A percentile compares a stretch with the other conserved stretches of the same genome.
Evolutionary conservation across 2,888 invertebrate species (phyloP).

Genomic region (Dicranocentrus wangi): DNA sequence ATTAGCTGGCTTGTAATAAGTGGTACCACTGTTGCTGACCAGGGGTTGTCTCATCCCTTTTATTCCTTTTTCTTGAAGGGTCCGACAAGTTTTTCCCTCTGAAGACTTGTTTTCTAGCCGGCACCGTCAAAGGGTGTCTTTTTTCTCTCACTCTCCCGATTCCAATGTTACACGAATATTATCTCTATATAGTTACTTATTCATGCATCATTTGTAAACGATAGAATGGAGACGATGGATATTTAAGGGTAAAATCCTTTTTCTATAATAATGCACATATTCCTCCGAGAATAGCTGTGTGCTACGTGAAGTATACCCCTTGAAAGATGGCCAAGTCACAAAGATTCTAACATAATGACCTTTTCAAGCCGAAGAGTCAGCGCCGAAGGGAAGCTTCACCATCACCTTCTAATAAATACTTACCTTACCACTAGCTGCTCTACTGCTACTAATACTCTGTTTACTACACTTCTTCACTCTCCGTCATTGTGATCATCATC

Average conservation of each 20-base stretch:
- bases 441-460: conserved; percentile 10
- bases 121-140: conserved; percentile 60
- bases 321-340: conserved; percentile 46
- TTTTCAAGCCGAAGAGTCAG: conserved; percentile 36
- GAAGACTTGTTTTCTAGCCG: conserved; percentile 60
- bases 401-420: conserved; percentile 56
- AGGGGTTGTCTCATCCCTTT: conserved; percentile 63
- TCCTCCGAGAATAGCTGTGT: too few relatives aligned
- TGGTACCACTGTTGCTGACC: conserved; percentile 57
- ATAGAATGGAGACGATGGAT: too few relatives aligned
- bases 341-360: conserved; percentile 49
- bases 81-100: conserved; percentile 58
- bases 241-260: too few relatives aligned
- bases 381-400: conserved; percentile 50
- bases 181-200: conserved; percentile 13
- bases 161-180: conserved; percentile 11
- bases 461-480: background rate
- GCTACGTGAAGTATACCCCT: background rate
- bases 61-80: conserved; percentile 57
- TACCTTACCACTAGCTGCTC: conserved; percentile 29
- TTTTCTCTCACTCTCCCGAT: conserved; percentile 43
- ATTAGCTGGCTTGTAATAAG: conserved; percentile 58
- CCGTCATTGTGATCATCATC: conserved; percentile 10
- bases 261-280: too few relatives aligned
- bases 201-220: conserved; percentile 41